These are phyloP conservation scores for Molanna angustata DNA, from an alignment of 2,888 invertebrate species.

Conservation along the genomic window DNA sequence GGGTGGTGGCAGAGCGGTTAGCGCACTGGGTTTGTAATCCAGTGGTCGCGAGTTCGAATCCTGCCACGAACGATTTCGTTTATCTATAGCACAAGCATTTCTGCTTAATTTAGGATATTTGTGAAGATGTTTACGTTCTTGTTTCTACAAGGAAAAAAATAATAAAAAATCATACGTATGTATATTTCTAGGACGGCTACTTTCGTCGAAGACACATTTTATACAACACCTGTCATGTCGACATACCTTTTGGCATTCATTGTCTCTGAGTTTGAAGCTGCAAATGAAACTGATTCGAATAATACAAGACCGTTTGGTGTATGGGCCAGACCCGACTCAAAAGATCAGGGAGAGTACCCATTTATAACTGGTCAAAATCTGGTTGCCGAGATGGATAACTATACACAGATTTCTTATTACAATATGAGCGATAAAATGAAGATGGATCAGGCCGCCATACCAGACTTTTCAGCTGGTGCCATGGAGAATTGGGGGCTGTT, in stretches of 20 bases:
- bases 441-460: conserved; percentile 73
- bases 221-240: conserved; percentile 66
- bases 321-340: conserved; percentile 47
- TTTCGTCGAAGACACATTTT: conserved; percentile 48
- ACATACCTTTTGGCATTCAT: conserved; percentile 84
- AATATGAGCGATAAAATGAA: conserved; percentile 48
- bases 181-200: too few relatives aligned
- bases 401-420: conserved; percentile 53
- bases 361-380: conserved; percentile 45
- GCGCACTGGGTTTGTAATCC: too few relatives aligned
- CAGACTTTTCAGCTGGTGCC: conserved; percentile 74
- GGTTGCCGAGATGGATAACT: conserved; percentile 52
- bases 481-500: conserved; percentile 87
- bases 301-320: conserved; percentile 37
- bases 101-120: too few relatives aligned
- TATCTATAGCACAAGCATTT: too few relatives aligned
- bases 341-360: conserved; percentile 47
- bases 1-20: too few relatives aligned
- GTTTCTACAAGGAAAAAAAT: too few relatives aligned
- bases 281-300: neutral
- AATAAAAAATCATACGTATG: too few relatives aligned
- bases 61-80: too few relatives aligned
- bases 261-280: conserved; percentile 67
- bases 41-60: too few relatives aligned
- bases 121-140: too few relatives aligned